A percentile compares a stretch with the other conserved stretches of the same genome.
phyloP scores from a whole-genome alignment of 2,113 vertebrate species.

The Columbina picui region DNA sequence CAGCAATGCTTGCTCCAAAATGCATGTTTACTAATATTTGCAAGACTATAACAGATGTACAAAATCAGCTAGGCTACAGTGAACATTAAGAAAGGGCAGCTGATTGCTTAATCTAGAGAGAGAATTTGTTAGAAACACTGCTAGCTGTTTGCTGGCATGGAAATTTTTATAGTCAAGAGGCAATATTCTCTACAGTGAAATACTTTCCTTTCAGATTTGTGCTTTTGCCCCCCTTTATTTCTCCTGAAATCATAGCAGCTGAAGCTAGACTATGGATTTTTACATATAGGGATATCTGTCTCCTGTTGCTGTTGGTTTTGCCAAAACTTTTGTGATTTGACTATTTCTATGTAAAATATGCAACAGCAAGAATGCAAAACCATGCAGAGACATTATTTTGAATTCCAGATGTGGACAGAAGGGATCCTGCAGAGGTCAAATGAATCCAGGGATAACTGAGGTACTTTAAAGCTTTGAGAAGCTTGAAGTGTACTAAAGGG shows the following conservation, averaged over 20 bases:
- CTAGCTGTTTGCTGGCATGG: background rate
- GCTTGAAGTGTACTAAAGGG: background rate
- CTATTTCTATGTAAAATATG: background rate
- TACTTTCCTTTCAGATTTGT: background rate
- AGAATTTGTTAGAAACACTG: slow-evolving; percentile 14
- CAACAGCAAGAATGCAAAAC: background rate
- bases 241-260: background rate
- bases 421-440: background rate
- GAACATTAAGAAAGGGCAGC: slow-evolving; percentile 49
- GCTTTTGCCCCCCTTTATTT: background rate
- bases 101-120: slow-evolving; percentile 31
- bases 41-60: slow-evolving; percentile 57
- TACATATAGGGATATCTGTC: background rate
- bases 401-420: background rate
- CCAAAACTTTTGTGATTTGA: background rate
- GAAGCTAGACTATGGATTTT: background rate
- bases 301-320: background rate
- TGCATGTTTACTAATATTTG: slow-evolving; percentile 61
- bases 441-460: background rate
- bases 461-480: background rate
- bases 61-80: slow-evolving; percentile 47
- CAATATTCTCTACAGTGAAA: background rate
- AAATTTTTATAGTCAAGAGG: background rate
- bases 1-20: slow-evolving; percentile 5
- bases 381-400: background rate